Conservation (phyloP, 2,797 vertebrate genomes). For the Selene dorsalis region DNA sequence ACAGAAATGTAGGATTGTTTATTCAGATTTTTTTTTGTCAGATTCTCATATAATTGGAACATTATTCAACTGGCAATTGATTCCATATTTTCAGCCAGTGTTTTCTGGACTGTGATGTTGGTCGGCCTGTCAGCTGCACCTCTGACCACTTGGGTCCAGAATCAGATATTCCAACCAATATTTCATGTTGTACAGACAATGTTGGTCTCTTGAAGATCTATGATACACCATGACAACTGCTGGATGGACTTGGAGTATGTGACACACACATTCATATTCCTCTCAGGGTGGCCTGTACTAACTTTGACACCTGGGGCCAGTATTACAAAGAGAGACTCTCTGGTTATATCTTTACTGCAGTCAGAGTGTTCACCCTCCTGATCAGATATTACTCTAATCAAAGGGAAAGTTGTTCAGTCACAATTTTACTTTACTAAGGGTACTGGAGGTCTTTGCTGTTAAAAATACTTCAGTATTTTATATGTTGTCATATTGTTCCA, state of each 20-base stretch:
- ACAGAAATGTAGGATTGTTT: conserved; percentile 24
- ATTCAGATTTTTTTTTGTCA: conserved; percentile 1
- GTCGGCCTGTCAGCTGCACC: background rate
- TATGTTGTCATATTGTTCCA: too few relatives aligned
- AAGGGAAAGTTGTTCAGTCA: too few relatives aligned
- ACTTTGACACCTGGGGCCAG: background rate
- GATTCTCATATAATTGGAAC: conserved; percentile 24
- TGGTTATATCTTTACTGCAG: too few relatives aligned
- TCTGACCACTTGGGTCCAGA: background rate
- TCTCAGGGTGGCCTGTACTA: too few relatives aligned
- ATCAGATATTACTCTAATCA: too few relatives aligned
- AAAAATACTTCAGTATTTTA: too few relatives aligned
- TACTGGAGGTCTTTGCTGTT: too few relatives aligned
- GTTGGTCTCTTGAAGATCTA: too few relatives aligned
- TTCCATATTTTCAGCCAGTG: background rate
- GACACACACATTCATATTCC: too few relatives aligned
- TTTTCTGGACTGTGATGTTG: background rate
- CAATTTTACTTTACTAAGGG: too few relatives aligned
- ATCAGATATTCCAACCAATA: background rate
- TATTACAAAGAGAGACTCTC: too few relatives aligned
- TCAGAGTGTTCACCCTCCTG: too few relatives aligned
- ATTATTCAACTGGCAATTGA: background rate
- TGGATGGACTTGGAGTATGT: background rate
- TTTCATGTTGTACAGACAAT: background rate
- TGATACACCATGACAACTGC: background rate